Evolutionary conservation across 2,797 vertebrate genomes (phyloP), one percentile per base, ranked within the genome.

Genomic region (Crenichthys baileyi): DNA sequence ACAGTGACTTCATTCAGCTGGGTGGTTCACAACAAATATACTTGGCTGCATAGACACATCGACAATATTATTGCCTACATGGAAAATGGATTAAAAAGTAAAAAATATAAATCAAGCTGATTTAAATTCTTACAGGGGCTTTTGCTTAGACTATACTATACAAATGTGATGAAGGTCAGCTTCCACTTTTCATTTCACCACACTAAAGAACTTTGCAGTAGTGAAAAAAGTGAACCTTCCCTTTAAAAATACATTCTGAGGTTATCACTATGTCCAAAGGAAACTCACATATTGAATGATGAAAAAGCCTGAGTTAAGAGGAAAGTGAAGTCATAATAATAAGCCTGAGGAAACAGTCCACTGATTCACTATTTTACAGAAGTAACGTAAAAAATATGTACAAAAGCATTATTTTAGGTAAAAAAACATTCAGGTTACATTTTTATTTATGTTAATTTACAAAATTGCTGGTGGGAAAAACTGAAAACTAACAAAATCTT

Each of bases 11-110:
- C 96, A 96, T 95, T 95, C 87, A 92, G 90, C 89, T 95, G 88
- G 92, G 92, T 94, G 91, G 91, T 95, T 96, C 88, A 95, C 94
- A 95, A 96, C 96, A 97, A 97, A 96, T 96, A 96, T 96, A 97
- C 95, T 96, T 97, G 96, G 95, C 97, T 99, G 98, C 98, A 99
- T 99, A 99, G 97, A 97, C 89, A 97, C 95, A 96, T 95, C 95
- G 94, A 97, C 94, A 96, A 98, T 97, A 97, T 98, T 97, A 99
- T 97, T 98, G 97, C 97, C 97, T 95, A 96, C 94, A 90, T 94
- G 94, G 95, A 95, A 94, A 95, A 93, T 86, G 87, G 94, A 88
- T 80, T 68, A 39, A 81, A 85, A 86, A 65, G 60, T 79, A 77
- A 89, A 85, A 74, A 77, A 88, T 89, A 91, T 92, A 92, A 90